A percentile compares a stretch with the other conserved stretches of the same genome.
Conservation (phyloP, 2,113 vertebrate genomes). For the Emberiza fucata region DNA sequence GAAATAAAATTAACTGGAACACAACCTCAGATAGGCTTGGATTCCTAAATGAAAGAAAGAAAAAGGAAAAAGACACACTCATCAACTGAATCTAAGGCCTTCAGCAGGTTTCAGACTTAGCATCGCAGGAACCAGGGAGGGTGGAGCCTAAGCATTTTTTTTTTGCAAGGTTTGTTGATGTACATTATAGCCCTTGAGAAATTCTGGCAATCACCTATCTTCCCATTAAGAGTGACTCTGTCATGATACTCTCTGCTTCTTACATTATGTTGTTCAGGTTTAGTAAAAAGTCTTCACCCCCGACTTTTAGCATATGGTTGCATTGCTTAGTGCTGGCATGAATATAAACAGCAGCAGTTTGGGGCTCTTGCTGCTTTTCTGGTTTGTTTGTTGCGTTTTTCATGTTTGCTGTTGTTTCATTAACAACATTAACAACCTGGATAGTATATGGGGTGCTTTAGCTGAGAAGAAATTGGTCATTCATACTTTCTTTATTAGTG, state of each 20-base stretch:
- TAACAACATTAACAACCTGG: not conserved
- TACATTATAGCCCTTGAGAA: not conserved
- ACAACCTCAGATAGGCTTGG: not conserved
- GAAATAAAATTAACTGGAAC: not conserved
- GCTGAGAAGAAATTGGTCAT: not conserved
- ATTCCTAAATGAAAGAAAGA: not conserved
- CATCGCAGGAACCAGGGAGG: not conserved
- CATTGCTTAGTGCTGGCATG: not conserved
- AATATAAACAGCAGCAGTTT: not conserved
- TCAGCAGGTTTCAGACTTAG: not conserved
- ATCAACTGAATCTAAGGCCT: not conserved
- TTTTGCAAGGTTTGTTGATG: not conserved
- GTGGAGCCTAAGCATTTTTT: not conserved
- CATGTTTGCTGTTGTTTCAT: not conserved
- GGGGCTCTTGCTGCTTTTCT: not conserved
- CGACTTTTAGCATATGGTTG: not conserved
- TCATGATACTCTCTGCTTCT: not conserved
- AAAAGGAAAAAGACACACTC: not conserved
- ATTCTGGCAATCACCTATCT: not conserved
- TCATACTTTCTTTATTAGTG: not conserved
- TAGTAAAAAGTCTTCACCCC: not conserved
- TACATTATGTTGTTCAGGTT: not conserved
- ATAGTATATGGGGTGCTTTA: not conserved
- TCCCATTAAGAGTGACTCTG: not conserved
- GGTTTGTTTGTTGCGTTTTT: not conserved